These are phyloP conservation scores for Hiodon tergisus DNA, from an alignment of 2,113 vertebrate genomes.

Conservation along the genomic window DNA sequence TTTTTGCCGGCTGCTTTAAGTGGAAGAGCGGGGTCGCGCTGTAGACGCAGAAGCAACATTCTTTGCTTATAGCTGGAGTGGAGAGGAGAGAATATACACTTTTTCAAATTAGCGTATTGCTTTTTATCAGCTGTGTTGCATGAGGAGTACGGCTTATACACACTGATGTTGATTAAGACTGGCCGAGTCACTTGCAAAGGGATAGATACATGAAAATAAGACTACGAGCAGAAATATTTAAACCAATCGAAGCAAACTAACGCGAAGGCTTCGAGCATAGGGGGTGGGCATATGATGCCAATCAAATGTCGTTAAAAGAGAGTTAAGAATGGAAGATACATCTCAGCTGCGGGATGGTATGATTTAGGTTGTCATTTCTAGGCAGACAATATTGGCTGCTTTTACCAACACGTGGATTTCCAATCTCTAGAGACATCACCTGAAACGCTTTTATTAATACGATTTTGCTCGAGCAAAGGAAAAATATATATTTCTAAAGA, in stretches of 20 bases:
- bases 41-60: constrained; percentile 65
- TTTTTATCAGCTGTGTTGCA: background rate
- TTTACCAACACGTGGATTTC: constrained; percentile 21
- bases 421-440: background rate
- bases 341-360: background rate
- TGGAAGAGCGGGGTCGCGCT: constrained; percentile 59
- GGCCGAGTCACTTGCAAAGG: no score
- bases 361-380: background rate
- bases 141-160: no score
- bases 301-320: background rate
- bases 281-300: background rate
- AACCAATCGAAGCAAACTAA: background rate
- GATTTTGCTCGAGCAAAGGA: constrained; percentile 3
- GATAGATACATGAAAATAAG: no score
- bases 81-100: constrained; percentile 27
- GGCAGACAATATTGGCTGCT: constrained; percentile 8
- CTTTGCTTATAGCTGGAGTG: constrained; percentile 20
- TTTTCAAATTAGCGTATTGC: constrained; percentile 11
- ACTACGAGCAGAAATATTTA: background rate
- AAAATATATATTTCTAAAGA: background rate
- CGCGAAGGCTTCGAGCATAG: background rate
- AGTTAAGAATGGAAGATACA: background rate
- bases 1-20: constrained; percentile 65
- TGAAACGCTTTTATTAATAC: background rate
- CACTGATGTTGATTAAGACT: no score